A percentile compares a stretch with the other conserved stretches of the same genome.
phyloP scores from a whole-genome alignment of 2,888 invertebrate genomes.

The Steromphala cineraria region DNA sequence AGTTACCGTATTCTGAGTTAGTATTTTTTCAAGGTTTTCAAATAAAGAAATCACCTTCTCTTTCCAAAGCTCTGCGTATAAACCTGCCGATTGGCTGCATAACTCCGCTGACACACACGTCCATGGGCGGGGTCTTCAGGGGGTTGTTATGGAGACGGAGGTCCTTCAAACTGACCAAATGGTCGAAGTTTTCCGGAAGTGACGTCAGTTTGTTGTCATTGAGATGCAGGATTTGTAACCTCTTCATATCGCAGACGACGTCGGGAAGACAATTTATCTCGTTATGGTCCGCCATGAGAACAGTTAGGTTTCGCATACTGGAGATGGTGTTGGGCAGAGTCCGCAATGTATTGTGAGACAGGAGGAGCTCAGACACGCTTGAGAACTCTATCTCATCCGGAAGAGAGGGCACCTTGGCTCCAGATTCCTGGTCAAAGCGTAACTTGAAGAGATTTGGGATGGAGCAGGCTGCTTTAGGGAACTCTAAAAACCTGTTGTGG shows the following conservation, averaged over 20 bases:
- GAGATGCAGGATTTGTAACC: slow-evolving; percentile 61
- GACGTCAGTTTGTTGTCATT: slow-evolving; percentile 62
- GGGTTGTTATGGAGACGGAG: slow-evolving; percentile 71
- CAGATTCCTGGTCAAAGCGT: slow-evolving; percentile 64
- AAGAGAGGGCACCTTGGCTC: slow-evolving; percentile 54
- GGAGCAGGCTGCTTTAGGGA: slow-evolving; percentile 64
- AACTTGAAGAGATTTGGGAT: slow-evolving; percentile 63
- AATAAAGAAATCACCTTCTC: slow-evolving; percentile 62
- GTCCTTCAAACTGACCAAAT: slow-evolving; percentile 60
- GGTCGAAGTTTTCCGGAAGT: slow-evolving; percentile 68
- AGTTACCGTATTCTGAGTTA: too few relatives aligned
- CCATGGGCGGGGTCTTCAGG: slow-evolving; percentile 69
- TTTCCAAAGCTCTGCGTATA: slow-evolving; percentile 60
- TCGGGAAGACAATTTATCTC: slow-evolving; percentile 55
- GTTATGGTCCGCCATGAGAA: slow-evolving; percentile 65
- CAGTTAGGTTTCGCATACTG: slow-evolving; percentile 60
- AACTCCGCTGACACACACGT: slow-evolving; percentile 71
- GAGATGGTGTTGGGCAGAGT: slow-evolving; percentile 61
- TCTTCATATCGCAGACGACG: slow-evolving; percentile 54
- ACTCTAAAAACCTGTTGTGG: slow-evolving; percentile 66
- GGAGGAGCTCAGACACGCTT: slow-evolving; percentile 54
- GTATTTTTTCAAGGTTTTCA: neutral
- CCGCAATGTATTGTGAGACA: slow-evolving; percentile 65
- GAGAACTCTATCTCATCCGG: slow-evolving; percentile 65
- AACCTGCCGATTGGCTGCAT: slow-evolving; percentile 72